phyloP scores from a whole-genome alignment of 2,113 vertebrate genomes.

The Spea multiplicata region DNA sequence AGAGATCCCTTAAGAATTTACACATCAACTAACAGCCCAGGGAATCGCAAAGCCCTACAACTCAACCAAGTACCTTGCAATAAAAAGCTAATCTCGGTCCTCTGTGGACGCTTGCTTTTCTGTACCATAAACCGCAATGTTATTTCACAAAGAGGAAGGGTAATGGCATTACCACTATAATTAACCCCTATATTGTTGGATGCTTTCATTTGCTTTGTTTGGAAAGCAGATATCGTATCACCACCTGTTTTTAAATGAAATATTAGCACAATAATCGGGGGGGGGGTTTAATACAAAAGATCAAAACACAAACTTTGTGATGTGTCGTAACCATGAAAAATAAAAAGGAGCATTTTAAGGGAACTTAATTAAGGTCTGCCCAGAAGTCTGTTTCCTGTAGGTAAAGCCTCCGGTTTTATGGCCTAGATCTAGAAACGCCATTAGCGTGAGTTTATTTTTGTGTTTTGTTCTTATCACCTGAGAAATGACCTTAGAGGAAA shows the following conservation, averaged over 20 bases:
- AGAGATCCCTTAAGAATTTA: constrained; percentile 57
- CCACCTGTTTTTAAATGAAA: no score
- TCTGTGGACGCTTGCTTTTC: constrained; percentile 61
- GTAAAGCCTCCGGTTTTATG: no score
- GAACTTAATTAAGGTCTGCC: no score
- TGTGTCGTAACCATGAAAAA: no score
- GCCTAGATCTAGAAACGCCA: not conserved
- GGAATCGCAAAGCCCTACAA: constrained; percentile 57
- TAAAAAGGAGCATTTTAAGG: no score
- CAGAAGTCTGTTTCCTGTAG: no score
- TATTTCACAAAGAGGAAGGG: constrained; percentile 1
- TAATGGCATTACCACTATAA: not conserved
- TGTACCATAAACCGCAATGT: constrained; percentile 4
- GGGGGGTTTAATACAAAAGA: no score
- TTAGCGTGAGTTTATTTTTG: not conserved
- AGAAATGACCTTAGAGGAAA: not conserved
- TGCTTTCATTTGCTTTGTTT: not conserved
- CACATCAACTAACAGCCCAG: constrained; percentile 53
- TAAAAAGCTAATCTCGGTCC: constrained; percentile 73
- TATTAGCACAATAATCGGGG: no score
- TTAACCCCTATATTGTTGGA: constrained; percentile 8
- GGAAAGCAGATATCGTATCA: not conserved
- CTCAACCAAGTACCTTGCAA: constrained; percentile 66
- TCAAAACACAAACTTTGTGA: no score
- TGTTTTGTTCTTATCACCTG: not conserved